phyloP scores from a whole-genome alignment of 1,140 invertebrate genomes.

The Battus philenor region DNA sequence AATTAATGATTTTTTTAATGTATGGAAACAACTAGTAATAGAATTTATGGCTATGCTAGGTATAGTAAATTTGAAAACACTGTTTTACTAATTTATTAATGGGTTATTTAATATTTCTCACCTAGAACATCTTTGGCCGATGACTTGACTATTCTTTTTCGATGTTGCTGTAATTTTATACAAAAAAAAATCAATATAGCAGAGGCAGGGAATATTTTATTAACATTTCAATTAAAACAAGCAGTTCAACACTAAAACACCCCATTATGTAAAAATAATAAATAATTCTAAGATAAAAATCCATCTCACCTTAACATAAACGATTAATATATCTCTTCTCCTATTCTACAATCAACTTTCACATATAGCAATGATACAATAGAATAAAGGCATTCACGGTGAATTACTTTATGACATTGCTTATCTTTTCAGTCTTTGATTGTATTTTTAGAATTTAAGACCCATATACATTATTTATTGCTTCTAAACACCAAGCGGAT shows the following conservation, averaged over 20 bases:
- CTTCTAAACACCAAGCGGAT: too few species aligned
- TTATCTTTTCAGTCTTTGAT: constrained; percentile 8
- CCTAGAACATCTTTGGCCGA: too few species aligned
- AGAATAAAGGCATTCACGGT: background rate
- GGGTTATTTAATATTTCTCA: too few species aligned
- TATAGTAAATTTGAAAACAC: too few species aligned
- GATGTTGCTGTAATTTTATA: background rate
- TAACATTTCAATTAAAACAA: constrained; percentile 23
- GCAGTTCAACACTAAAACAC: constrained; percentile 21
- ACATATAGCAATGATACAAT: background rate
- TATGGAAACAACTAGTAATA: too few species aligned
- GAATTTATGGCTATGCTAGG: too few species aligned
- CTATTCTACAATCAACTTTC: background rate
- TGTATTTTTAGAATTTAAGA: constrained; percentile 2
- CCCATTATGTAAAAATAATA: constrained; percentile 18
- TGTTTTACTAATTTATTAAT: too few species aligned
- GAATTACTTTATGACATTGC: background rate
- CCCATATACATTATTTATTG: too few species aligned
- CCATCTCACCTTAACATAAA: background rate
- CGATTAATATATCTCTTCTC: too few species aligned
- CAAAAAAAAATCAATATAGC: background rate
- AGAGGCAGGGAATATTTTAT: constrained; percentile 19
- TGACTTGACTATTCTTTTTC: too few species aligned
- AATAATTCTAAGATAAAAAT: constrained; percentile 18
- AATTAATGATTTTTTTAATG: too few species aligned